phyloP scores from a whole-genome alignment of 2,797 vertebrate genomes.

The Myiotriccus ornatus region DNA sequence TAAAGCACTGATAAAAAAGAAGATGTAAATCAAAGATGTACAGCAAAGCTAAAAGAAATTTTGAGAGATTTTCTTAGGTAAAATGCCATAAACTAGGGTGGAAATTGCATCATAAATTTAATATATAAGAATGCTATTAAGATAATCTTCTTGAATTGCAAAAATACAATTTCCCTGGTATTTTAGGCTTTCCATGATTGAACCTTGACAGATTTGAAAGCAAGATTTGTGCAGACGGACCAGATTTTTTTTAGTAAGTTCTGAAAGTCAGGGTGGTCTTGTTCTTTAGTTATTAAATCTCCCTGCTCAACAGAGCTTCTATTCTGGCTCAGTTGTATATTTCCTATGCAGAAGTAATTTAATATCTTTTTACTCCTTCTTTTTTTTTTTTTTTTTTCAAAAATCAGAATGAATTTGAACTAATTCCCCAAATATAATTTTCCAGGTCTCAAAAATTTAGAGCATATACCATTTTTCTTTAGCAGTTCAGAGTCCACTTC shows the following conservation, averaged over 20 bases:
- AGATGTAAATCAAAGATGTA: background rate
- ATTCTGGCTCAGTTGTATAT: background rate
- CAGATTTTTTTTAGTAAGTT: background rate
- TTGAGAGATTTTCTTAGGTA: background rate
- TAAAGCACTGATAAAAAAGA: background rate
- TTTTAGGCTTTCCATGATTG: background rate
- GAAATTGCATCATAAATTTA: background rate
- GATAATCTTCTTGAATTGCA: background rate
- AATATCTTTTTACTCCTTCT: background rate
- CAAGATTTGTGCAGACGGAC: background rate
- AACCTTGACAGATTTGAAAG: background rate
- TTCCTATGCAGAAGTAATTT: background rate
- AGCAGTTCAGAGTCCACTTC: background rate
- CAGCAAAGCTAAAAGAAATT: background rate
- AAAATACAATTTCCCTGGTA: background rate
- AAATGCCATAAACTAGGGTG: background rate
- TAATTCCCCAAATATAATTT: background rate
- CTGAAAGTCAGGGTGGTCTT: background rate
- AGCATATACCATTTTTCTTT: background rate
- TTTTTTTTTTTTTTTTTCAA: background rate
- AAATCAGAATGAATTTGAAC: background rate
- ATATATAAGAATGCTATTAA: background rate
- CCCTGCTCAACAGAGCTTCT: background rate
- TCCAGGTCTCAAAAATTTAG: background rate
- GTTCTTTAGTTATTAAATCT: background rate